phyloP scores from a whole-genome alignment of 2,888 invertebrate species.

The Nomada fucata region DNA sequence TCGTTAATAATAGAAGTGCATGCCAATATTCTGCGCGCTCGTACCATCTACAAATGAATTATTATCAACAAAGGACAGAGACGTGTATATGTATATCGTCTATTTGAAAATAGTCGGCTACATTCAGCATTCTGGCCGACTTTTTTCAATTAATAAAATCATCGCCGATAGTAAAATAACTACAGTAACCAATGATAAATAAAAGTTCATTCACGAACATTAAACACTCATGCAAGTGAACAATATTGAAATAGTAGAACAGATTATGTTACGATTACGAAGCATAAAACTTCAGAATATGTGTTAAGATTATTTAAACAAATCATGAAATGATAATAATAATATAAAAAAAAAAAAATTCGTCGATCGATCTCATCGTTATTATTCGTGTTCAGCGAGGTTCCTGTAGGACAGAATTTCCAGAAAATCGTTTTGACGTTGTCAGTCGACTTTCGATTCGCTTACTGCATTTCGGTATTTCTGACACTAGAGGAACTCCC shows the following conservation, averaged over 20 bases:
- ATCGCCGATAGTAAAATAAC: constrained; percentile 7
- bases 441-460: too few species aligned
- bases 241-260: constrained; percentile 11
- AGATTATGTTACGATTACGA: neutral
- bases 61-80: constrained; percentile 16
- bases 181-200: constrained; percentile 1
- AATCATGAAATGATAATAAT: too few species aligned
- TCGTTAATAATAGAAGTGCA: constrained; percentile 58
- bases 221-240: neutral
- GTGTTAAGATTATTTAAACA: too few species aligned
- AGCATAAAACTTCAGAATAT: neutral
- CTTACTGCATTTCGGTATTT: too few species aligned
- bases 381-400: too few species aligned
- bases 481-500: too few species aligned
- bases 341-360: too few species aligned
- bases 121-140: constrained; percentile 20
- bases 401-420: too few species aligned
- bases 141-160: constrained; percentile 48
- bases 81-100: neutral
- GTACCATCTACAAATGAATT: constrained; percentile 15
- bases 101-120: constrained; percentile 31
- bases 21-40: constrained; percentile 12
- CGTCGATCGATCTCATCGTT: too few species aligned
- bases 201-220: constrained; percentile 6
- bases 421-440: too few species aligned